These are phyloP conservation scores for Eulimnadia texana DNA, from an alignment of 1,140 invertebrate genomes.

Conservation along the genomic window DNA sequence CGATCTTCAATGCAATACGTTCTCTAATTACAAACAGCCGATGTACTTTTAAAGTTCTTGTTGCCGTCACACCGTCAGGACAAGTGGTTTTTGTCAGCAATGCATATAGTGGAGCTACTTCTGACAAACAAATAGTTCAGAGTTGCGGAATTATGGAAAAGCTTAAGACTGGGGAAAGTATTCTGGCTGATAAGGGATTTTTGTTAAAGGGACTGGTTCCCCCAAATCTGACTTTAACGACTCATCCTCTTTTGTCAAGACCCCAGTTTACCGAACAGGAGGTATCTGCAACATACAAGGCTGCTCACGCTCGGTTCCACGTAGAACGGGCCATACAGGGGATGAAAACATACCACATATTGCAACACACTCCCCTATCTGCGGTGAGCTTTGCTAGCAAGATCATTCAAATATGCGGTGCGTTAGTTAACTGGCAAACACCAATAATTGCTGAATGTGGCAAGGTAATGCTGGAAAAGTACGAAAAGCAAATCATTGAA, in stretches of 20 bases:
- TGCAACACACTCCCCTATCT: neutral
- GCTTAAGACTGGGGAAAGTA: neutral
- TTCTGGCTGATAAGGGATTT: conserved; percentile 6
- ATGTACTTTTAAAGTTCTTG: neutral
- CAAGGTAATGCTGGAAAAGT: neutral
- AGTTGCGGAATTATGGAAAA: neutral
- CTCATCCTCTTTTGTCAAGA: neutral
- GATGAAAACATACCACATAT: neutral
- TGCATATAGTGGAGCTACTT: neutral
- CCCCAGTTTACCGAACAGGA: conserved; percentile 2
- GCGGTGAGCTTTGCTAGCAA: neutral
- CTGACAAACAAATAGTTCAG: neutral
- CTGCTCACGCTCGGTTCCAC: neutral
- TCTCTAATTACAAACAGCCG: neutral
- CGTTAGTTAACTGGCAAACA: neutral
- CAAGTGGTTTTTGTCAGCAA: neutral
- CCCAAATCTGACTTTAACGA: neutral
- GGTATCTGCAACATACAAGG: neutral
- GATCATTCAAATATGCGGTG: neutral
- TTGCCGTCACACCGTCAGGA: neutral
- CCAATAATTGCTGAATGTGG: neutral
- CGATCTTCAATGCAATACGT: neutral
- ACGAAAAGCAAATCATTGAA: neutral
- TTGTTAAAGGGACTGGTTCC: neutral
- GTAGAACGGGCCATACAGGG: neutral